phyloP scores from a whole-genome alignment of 2,888 invertebrate species.

The Drosophila affinis region DNA sequence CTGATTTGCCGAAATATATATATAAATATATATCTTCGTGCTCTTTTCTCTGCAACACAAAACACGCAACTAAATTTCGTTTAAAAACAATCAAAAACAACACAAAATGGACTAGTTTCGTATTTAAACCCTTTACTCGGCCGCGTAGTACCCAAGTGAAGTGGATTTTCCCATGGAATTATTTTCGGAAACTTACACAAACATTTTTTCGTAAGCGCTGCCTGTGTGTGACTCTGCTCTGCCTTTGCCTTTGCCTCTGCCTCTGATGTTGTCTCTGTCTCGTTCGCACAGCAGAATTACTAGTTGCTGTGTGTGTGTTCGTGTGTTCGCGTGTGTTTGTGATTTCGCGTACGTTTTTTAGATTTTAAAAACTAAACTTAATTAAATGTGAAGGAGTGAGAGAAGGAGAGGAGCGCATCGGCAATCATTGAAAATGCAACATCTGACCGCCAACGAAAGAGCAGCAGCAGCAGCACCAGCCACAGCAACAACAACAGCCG shows the following conservation, averaged over 20 bases:
- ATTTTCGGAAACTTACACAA: constrained; percentile 58
- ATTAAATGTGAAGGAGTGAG: constrained; percentile 47
- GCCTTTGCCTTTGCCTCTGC: constrained; percentile 36
- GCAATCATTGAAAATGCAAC: constrained; percentile 27
- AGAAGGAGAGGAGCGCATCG: constrained; percentile 26
- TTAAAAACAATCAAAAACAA: constrained; percentile 35
- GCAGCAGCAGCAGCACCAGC: constrained; percentile 44
- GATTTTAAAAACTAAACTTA: constrained; percentile 34
- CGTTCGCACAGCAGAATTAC: constrained; percentile 69
- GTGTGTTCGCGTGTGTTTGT: constrained; percentile 52
- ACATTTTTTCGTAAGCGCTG: constrained; percentile 71
- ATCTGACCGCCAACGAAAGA: constrained; percentile 33
- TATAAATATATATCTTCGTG: constrained; percentile 32
- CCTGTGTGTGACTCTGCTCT: neutral
- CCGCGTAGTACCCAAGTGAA: constrained; percentile 43
- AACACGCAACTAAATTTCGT: constrained; percentile 45
- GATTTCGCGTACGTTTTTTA: constrained; percentile 61
- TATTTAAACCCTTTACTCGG: constrained; percentile 30
- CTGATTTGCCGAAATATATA: constrained; percentile 20
- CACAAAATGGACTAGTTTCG: constrained; percentile 27
- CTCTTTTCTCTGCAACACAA: constrained; percentile 41
- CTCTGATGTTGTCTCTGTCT: too few relatives aligned
- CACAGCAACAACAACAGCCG: constrained; percentile 41
- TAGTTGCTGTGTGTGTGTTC: constrained; percentile 73
- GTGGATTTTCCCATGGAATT: constrained; percentile 53